A percentile compares a stretch with the other conserved stretches of the same genome.
These are phyloP conservation scores for Pseudolaguvia tuberculata DNA, from an alignment of 2,113 vertebrate species.

Conservation along the genomic window DNA sequence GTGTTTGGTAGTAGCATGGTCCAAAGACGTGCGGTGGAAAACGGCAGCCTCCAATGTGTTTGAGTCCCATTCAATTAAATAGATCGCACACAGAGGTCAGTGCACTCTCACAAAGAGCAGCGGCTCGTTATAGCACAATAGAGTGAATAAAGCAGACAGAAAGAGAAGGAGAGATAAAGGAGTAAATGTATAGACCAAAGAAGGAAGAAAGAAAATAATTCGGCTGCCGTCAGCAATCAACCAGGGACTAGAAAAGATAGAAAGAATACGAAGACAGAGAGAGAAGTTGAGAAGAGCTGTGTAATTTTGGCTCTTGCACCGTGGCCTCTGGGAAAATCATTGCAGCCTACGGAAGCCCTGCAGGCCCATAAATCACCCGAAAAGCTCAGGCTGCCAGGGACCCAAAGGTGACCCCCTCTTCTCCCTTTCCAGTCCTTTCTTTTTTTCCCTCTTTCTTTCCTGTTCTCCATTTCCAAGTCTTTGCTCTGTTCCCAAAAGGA, in stretches of 20 bases:
- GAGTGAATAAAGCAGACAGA: slow-evolving; percentile 4
- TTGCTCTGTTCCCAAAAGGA: slow-evolving; percentile 14
- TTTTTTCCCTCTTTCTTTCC: background rate
- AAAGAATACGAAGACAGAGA: slow-evolving; percentile 6
- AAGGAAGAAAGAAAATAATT: slow-evolving; percentile 29
- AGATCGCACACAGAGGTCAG: slow-evolving; percentile 37
- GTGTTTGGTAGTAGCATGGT: slow-evolving; percentile 11
- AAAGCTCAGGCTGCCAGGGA: slow-evolving; percentile 50
- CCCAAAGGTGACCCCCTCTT: slow-evolving; percentile 52
- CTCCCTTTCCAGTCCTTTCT: background rate
- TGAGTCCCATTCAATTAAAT: slow-evolving; percentile 39
- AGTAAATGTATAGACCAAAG: slow-evolving; percentile 25
- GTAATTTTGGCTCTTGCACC: slow-evolving; percentile 58
- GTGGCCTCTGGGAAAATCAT: slow-evolving; percentile 61
- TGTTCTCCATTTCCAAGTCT: slow-evolving; percentile 1
- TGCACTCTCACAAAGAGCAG: slow-evolving; percentile 22
- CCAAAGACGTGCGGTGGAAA: slow-evolving; percentile 39
- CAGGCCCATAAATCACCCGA: slow-evolving; percentile 63
- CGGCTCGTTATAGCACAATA: slow-evolving; percentile 24
- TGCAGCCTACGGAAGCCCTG: slow-evolving; percentile 53
- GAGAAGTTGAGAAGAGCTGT: slow-evolving; percentile 32
- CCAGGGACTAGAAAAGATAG: slow-evolving; percentile 17
- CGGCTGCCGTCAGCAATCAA: slow-evolving; percentile 8
- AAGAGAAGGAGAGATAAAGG: slow-evolving; percentile 15
- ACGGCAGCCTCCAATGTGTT: slow-evolving; percentile 9